Evolutionary conservation across 2,113 vertebrate genomes (phyloP).

Genomic region (Butorides virescens): DNA sequence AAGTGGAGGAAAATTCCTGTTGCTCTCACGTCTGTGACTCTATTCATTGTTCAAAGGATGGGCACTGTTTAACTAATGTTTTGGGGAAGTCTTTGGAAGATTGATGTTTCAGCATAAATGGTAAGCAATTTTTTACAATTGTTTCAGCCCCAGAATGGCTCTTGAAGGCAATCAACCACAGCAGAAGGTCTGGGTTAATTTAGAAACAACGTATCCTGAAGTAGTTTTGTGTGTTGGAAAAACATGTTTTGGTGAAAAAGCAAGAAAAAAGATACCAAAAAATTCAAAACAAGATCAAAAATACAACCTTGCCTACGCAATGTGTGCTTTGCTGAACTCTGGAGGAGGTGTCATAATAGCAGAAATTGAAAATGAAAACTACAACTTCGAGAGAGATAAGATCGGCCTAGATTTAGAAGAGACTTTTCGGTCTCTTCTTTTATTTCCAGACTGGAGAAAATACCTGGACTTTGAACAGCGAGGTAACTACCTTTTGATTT

Average conservation of each 20-base stretch:
- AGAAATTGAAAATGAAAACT: slow-evolving; percentile 11
- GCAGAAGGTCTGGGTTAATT: not conserved
- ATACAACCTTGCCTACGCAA: not conserved
- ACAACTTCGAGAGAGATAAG: not conserved
- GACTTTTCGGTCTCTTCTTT: not conserved
- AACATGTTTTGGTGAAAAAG: not conserved
- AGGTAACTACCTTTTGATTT: slow-evolving; percentile 16
- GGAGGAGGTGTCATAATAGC: slow-evolving; percentile 40
- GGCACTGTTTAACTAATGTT: not conserved
- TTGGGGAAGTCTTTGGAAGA: not conserved
- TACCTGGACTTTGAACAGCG: slow-evolving; percentile 18
- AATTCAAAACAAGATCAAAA: not conserved
- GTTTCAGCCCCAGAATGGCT: not conserved
- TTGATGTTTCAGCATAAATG: not conserved
- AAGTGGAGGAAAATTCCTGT: not conserved
- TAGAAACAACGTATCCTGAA: not conserved
- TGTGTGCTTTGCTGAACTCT: slow-evolving; percentile 55
- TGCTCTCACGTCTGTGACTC: not conserved
- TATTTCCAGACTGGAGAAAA: not conserved
- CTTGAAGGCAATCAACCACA: not conserved
- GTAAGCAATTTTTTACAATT: not conserved
- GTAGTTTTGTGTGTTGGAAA: not conserved
- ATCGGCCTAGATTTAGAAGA: not conserved
- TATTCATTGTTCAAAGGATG: not conserved
- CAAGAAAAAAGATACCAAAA: not conserved